Conservation (phyloP, 1,140 invertebrate genomes). For the Teleopsis dalmanni region DNA sequence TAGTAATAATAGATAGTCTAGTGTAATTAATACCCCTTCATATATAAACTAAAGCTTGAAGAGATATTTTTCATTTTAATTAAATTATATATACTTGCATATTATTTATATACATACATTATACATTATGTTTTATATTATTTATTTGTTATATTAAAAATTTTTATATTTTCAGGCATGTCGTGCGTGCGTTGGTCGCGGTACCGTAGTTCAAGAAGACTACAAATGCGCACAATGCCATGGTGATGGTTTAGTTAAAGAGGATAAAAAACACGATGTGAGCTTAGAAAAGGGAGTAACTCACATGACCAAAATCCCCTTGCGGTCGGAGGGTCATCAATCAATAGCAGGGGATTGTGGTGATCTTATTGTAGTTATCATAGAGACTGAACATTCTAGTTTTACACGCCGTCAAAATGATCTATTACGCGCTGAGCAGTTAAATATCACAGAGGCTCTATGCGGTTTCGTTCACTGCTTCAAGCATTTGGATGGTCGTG, state of each 20-base stretch:
- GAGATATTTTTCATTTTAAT: not conserved
- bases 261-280: constrained; percentile 78
- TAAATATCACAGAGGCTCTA: constrained; percentile 78
- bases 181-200: constrained; percentile 58
- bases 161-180: constrained; percentile 45
- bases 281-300: constrained; percentile 87
- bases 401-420: constrained; percentile 72
- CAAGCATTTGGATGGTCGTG: constrained; percentile 75
- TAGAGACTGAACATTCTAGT: constrained; percentile 69
- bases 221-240: constrained; percentile 72
- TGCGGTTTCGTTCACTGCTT: constrained; percentile 82
- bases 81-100: not conserved
- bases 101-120: no score
- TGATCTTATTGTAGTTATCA: constrained; percentile 82
- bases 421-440: constrained; percentile 61
- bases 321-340: constrained; percentile 85
- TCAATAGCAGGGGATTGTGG: constrained; percentile 74
- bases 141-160: no score
- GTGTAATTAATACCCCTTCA: no score
- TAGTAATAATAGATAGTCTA: no score
- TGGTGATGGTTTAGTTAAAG: constrained; percentile 71
- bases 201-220: constrained; percentile 71
- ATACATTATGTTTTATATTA: no score
- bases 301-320: constrained; percentile 79
- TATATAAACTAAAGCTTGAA: no score